phyloP scores from a whole-genome alignment of 2,113 vertebrate genomes.

The Chloropsis hardwickii region DNA sequence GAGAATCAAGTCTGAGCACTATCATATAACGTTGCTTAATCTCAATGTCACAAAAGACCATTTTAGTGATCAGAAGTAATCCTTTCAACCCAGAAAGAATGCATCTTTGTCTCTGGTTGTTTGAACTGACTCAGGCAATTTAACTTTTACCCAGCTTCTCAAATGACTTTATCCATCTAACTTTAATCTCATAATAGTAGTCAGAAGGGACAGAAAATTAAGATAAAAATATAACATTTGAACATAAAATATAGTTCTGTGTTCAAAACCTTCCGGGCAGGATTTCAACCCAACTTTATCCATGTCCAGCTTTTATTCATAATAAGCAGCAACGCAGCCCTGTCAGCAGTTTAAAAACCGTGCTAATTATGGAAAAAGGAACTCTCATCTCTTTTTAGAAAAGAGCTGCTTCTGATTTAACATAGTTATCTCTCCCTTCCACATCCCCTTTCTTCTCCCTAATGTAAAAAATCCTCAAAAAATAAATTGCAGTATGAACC shows the following conservation, averaged over 20 bases:
- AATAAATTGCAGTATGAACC: slow-evolving; percentile 41
- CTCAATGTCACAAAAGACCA: slow-evolving; percentile 28
- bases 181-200: slow-evolving; percentile 61
- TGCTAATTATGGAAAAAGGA: slow-evolving; percentile 41
- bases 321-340: neutral
- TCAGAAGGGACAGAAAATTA: slow-evolving; percentile 53
- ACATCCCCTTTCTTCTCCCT: slow-evolving; percentile 6
- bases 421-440: slow-evolving; percentile 24
- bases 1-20: slow-evolving; percentile 3
- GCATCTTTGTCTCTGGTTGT: slow-evolving; percentile 58
- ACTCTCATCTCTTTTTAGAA: slow-evolving; percentile 3
- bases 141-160: slow-evolving; percentile 61
- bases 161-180: slow-evolving; percentile 61
- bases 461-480: slow-evolving; percentile 23
- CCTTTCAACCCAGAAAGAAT: slow-evolving; percentile 52
- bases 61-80: slow-evolving; percentile 55
- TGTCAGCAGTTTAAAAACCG: slow-evolving; percentile 20
- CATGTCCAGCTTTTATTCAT: slow-evolving; percentile 40
- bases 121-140: slow-evolving; percentile 64
- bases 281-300: slow-evolving; percentile 14
- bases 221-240: slow-evolving; percentile 58
- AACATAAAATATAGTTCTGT: slow-evolving; percentile 48
- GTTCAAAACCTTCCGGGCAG: slow-evolving; percentile 44
- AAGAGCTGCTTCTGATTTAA: slow-evolving; percentile 39
- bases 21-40: slow-evolving; percentile 33